Percentiles rank a stretch among this genome's conserved stretches.
Evolutionary conservation across 1,140 invertebrate genomes (phyloP).

Genomic region (Dolichoris vasculosae): DNA sequence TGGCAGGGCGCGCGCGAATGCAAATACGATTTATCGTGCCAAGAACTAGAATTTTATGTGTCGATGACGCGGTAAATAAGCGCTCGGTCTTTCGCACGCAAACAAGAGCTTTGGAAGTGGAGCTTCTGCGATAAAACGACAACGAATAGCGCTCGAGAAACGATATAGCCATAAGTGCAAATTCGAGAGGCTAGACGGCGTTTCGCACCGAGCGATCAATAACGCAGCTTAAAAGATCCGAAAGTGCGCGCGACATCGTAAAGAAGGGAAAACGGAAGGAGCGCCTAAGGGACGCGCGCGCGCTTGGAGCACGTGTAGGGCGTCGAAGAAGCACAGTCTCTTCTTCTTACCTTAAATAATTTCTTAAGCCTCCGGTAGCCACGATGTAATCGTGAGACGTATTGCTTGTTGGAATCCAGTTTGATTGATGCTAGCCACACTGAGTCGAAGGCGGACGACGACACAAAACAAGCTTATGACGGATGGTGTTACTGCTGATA

Average conservation of each 20-base stretch:
- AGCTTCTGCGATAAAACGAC: neutral
- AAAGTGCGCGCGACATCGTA: neutral
- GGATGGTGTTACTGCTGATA: neutral
- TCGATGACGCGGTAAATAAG: neutral
- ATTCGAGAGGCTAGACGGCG: too few relatives aligned
- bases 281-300: neutral
- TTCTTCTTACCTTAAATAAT: slow-evolving; percentile 73
- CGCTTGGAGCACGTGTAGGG: neutral
- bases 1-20: neutral
- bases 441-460: slow-evolving; percentile 7
- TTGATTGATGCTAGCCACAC: slow-evolving; percentile 65
- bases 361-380: slow-evolving; percentile 74
- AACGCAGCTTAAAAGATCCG: neutral
- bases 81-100: neutral
- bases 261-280: neutral
- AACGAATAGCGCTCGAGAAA: too few relatives aligned
- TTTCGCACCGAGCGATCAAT: slow-evolving; percentile 26
- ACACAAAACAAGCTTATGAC: neutral
- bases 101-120: neutral
- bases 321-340: too few relatives aligned
- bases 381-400: slow-evolving; percentile 75
- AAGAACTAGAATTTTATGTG: neutral
- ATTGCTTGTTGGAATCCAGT: slow-evolving; percentile 75
- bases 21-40: neutral
- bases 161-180: too few relatives aligned